Evolutionary conservation across 92 coral and sea anemone genomes (phyloP), one percentile per base, ranked within the genome.

Genomic region (Pocillopora meandrina): DNA sequence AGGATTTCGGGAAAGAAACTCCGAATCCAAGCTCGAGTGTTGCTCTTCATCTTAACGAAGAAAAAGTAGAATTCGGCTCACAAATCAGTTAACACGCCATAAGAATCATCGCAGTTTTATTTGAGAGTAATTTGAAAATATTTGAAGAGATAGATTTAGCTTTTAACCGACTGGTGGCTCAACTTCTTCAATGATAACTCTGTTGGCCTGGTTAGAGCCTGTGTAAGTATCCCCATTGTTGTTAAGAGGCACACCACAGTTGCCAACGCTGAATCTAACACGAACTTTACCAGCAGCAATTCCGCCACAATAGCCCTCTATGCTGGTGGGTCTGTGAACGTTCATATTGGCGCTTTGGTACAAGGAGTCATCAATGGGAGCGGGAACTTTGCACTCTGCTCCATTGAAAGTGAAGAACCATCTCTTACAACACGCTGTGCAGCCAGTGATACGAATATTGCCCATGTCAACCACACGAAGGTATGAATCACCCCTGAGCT

Each of bases 171-270:
- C 77, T 56, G 77, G 77, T 26, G 80, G 67, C 71, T 36, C 65
- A 11, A 72, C 70, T 82, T 81, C 86, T n/a, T 82, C 86, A 21
- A 82, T 82, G 61, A 82, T 72, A 19, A 82, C 33, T 23, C 69
- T 63, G 52, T 35, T 17, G 16, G 62, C 80, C 16, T 74, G 73
- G 17, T 55, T 21, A 19, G 59, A 82, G 10, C 86, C 52, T 49
- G 85, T 81, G 9, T 34, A 58, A n/a, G 77, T 80, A 82, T 82
- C 86, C 0, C 77, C 86, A 3, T 42, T 55, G 13, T 58, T 72
- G 59, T 34, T 42, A 65, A 65, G 20, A 11, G 70, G 36, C 12
- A 42, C 77, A 13, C 11, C 16, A 56, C 86, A 82, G 31, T 72
- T 82, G 17, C 86, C 86, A 34, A 82, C 59, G 59, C 69, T 59